phyloP scores from a whole-genome alignment of 2,888 invertebrate genomes.

The Protodeltote pygarga region DNA sequence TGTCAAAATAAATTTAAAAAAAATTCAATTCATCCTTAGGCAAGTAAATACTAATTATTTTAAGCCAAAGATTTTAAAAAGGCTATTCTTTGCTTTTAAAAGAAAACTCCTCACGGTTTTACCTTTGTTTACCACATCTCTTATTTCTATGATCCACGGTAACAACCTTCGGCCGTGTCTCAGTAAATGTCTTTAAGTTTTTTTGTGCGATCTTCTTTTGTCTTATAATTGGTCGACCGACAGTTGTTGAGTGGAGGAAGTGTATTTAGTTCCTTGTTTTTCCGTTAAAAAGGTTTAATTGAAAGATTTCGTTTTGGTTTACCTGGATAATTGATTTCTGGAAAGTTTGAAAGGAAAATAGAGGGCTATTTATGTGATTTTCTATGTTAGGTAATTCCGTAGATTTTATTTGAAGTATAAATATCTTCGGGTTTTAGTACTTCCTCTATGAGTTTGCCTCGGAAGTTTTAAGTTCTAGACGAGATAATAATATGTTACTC shows the following conservation, averaged over 20 bases:
- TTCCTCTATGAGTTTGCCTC: no score
- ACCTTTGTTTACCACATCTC: neutral
- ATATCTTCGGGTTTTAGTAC: neutral
- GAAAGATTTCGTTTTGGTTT: neutral
- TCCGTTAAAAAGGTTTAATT: neutral
- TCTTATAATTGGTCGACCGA: slow-evolving; percentile 1
- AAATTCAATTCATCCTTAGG: no score
- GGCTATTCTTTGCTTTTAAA: no score
- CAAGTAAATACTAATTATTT: no score
- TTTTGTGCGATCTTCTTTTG: slow-evolving; percentile 5
- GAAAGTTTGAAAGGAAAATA: neutral
- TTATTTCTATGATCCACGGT: neutral
- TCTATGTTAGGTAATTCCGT: neutral
- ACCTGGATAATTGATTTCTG: no score
- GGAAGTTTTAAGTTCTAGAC: no score
- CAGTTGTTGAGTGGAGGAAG: neutral
- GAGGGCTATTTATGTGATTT: neutral
- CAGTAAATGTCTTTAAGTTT: slow-evolving; percentile 5
- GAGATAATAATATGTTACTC: no score
- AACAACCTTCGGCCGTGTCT: neutral
- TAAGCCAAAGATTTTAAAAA: no score
- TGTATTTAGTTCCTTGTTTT: neutral
- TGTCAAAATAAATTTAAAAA: no score
- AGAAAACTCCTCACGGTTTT: no score
- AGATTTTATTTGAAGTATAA: neutral